Evolutionary conservation across 2,113 vertebrate species (phyloP).

Genomic region (Oreochromis spilurus): DNA sequence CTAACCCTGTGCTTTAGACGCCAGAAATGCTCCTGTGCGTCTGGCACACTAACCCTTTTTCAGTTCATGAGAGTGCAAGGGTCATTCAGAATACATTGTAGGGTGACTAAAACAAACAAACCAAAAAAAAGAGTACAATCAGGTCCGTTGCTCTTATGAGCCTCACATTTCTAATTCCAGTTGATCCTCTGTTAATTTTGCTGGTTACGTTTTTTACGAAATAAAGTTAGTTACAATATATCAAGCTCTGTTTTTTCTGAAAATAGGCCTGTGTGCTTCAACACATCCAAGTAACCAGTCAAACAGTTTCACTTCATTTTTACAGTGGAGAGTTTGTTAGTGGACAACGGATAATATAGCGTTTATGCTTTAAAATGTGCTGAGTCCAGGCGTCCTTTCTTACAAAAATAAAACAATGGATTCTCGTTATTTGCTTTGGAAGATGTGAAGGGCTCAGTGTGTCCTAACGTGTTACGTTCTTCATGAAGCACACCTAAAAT

Average conservation of each 20-base stretch:
- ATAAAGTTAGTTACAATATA: neutral
- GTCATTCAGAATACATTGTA: neutral
- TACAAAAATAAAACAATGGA: neutral
- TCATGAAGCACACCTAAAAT: neutral
- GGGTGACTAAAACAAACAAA: neutral
- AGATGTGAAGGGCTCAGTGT: constrained; percentile 15
- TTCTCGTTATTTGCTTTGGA: neutral
- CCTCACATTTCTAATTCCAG: neutral
- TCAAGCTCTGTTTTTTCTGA: neutral
- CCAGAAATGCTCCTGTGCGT: neutral
- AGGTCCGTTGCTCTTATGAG: neutral
- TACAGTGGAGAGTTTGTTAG: neutral
- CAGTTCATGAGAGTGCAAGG: neutral
- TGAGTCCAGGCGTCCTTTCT: neutral
- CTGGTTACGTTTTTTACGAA: neutral
- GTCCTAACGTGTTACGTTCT: neutral
- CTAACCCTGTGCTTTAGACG: neutral
- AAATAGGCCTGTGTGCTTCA: neutral
- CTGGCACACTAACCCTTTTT: neutral
- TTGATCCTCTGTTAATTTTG: neutral
- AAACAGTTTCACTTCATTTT: neutral
- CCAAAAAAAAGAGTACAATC: neutral
- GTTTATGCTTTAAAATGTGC: neutral
- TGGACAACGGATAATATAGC: neutral
- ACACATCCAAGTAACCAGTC: neutral